Conservation (phyloP, 1,140 invertebrate genomes). For the Leptoteleia sp. region DNA sequence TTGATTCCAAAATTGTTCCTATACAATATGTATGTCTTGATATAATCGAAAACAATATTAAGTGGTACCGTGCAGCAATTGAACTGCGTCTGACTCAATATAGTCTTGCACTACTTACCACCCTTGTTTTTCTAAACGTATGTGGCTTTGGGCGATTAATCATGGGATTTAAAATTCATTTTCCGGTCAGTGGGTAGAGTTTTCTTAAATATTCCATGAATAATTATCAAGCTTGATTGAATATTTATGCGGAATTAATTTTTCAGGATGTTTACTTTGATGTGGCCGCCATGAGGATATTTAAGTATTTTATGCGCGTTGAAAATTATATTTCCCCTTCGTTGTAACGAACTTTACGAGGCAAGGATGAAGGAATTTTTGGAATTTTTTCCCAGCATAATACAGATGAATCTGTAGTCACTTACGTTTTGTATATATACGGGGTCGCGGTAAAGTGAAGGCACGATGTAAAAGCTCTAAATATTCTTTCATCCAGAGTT, state of each 20-base stretch:
- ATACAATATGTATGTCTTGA: no score
- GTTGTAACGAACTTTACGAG: conserved; percentile 1
- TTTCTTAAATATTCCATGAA: conserved; percentile 24
- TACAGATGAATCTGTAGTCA: background rate
- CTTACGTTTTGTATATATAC: no score
- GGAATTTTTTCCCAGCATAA: conserved; percentile 1
- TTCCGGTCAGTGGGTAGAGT: background rate
- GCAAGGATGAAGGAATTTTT: conserved; percentile 4
- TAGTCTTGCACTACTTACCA: conserved; percentile 15
- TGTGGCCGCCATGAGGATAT: background rate
- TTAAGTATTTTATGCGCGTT: background rate
- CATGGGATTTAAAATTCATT: conserved; percentile 17
- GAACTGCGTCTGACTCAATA: conserved; percentile 19
- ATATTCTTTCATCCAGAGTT: no score
- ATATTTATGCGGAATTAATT: conserved; percentile 28
- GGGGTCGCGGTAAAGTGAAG: no score
- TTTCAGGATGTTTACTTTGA: background rate
- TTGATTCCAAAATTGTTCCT: no score
- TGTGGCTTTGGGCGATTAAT: background rate
- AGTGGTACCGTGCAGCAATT: no score
- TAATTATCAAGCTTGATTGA: conserved; percentile 3
- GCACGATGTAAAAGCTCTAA: no score
- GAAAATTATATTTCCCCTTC: background rate
- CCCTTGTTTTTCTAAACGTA: background rate
- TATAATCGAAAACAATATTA: no score